Base-by-base conservation (phyloP, 2,797 vertebrate species). In the Gouania willdenowi region DNA sequence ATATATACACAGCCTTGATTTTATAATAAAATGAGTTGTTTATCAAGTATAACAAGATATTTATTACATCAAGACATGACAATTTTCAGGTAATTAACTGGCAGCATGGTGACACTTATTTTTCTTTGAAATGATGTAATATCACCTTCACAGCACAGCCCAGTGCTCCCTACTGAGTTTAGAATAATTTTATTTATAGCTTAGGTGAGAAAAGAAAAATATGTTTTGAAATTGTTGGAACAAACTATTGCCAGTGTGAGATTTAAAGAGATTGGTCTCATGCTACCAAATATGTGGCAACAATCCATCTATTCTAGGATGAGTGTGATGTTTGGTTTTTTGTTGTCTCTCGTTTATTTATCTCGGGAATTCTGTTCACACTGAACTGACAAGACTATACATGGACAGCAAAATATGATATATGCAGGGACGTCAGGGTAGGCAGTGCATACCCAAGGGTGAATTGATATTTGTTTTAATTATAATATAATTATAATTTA, bases 301-400 rank as follows among this genome's bases (percentile, higher is more conserved):
- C 1, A 2, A 27, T 38, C 15, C 54, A 41, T 34, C 25, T 58
- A 59, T 60, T 43, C 5, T n/a, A 6, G 34, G 24, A 31, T 28
- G 26, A 45, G 21, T 38, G 45, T 53, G 33, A 57, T 44, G 15
- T 16, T 24, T 51, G 58, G 57, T 48, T 41, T 55, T 66, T 65
- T 35, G 37, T 5, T 6, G 26, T 6, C 5, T 23, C n/a, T 3
- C 34, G 19, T 43, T 25, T 24, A 7, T 8, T 22, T 42, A 41
- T 43, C 23, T 22, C 37, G 2, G 1, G 16, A 26, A 7, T 22
- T 18, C 41, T 18, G 18, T 48, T 52, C 22, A 34, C 28, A 28
- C 8, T 6, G 16, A 19, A 26, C 4, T 27, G 22, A 16, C 22
- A 2, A 30, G 26, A 36, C 13, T 17, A 20, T 13, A 39, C 3